Evolutionary conservation across 2,797 vertebrate genomes (phyloP), one percentile per base, ranked within the genome.

Genomic region (Pipistrellus kuhlii): DNA sequence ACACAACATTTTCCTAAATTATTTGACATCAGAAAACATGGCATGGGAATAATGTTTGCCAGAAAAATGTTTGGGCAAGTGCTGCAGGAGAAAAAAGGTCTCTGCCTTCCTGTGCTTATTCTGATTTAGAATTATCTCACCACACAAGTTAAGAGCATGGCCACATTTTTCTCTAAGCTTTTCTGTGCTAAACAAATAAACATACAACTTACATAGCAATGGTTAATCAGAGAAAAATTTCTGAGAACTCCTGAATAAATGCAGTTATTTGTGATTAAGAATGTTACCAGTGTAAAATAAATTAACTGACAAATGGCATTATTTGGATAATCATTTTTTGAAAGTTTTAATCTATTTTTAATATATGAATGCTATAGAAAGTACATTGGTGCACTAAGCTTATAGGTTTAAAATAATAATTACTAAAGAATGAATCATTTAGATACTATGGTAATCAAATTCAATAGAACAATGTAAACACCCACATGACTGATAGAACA

Each of bases 1-100:
- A 68, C 46, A 82, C 41, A 84, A 93, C 5, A 46, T 68, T 82
- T 88, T 93, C 57, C 48, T 77, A 90, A 92, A 68, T 85, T 81
- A 90, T 84, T 76, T 93, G 87, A 95, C 35, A 4, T 88, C 55
- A 77, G 85, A 90, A 68, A 8, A 73, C 46, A 78, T 66, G 1
- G 59, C 15, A 55, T 30, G 5, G 41, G 46, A 62, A 84, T 72
- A 64, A 57, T 17, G 30, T 35, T 75, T 57, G 38, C 80, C 32
- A 64, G 44, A 59, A 87, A 87, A 84, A 80, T 27, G n/a, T 44
- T 84, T 87, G 80, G 9, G 23, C 30, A 83, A 93, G 69, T 20
- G 23, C 18, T 46, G 0, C 41, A 69, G 7, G 12, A 88, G 13
- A 18, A 27, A 6, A 44, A n/a, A 3, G 5, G 53, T 2, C 64